These are phyloP conservation scores for Anser brachyrhynchus DNA, from an alignment of 2,113 vertebrate genomes.

Conservation along the genomic window DNA sequence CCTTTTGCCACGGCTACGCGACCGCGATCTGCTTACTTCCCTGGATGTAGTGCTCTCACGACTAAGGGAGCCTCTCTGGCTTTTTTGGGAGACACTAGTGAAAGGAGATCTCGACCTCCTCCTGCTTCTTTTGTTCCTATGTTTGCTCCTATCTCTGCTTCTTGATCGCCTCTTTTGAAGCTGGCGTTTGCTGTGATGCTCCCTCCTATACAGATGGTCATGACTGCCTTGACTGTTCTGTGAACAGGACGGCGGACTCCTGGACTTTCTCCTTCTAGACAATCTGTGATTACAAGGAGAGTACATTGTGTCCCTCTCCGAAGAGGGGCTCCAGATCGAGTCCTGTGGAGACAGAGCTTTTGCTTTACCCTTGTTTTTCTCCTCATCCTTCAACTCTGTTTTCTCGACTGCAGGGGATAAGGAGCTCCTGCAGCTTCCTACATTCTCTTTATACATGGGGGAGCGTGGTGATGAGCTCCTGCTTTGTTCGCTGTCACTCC, in stretches of 20 bases:
- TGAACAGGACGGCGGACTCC: constrained; percentile 72
- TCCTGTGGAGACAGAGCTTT: constrained; percentile 13
- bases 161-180: constrained; percentile 69
- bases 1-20: constrained; percentile 67
- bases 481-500: constrained; percentile 77
- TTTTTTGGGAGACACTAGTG: constrained; percentile 71
- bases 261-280: constrained; percentile 51
- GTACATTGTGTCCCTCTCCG: constrained; percentile 55
- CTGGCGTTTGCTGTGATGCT: constrained; percentile 66
- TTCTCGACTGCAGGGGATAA: constrained; percentile 20
- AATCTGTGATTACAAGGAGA: constrained; percentile 55
- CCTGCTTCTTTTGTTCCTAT: constrained; percentile 65
- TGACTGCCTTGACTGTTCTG: constrained; percentile 56
- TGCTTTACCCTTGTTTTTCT: constrained; percentile 44
- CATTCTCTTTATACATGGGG: constrained; percentile 52
- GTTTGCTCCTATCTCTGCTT: constrained; percentile 78
- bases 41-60: constrained; percentile 72
- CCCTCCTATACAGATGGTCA: constrained; percentile 58
- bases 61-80: constrained; percentile 73
- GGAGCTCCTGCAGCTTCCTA: constrained; percentile 44
- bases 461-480: constrained; percentile 73
- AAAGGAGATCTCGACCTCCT: constrained; percentile 76
- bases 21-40: constrained; percentile 75
- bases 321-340: constrained; percentile 46
- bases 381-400: constrained; percentile 35